Base-by-base conservation (phyloP, 2,888 invertebrate species). In the Marasmarcha lunaedactyla region DNA sequence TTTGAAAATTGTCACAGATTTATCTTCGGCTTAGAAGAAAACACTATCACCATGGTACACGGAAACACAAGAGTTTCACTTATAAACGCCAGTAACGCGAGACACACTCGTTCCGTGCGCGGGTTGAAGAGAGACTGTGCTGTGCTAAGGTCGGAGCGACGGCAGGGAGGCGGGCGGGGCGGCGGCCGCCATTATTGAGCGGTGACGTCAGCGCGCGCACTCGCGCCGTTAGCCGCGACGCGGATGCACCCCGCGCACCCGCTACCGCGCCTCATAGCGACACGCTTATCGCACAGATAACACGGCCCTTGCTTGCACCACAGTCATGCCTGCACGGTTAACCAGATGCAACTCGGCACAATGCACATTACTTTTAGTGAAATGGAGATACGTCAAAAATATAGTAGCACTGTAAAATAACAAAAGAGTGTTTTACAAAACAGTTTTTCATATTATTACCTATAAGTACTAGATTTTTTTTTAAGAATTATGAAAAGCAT, bases 131-230 rank as follows among this genome's bases (percentile, higher is more conserved):
- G 59, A 76, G 74, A 79, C 79, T 79, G 74, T 72, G 52, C 52
- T 43, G 46, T 47, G 41, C 44, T 41, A 43, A 46, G 54, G 56
- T 51, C 53, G 51, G 55, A 46, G 59, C 33, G 41, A 40, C 3
- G 37, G 39, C 35, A 39, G 54, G 59, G 54, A 57, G 59, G 61
- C 57, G 59, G 57, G 52, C 60, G 63, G 62, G 57, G 70, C 57
- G 55, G 58, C 57, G 63, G 72, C 73, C 59, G 72, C 77, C 76
- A 78, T 77, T 81, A 83, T 83, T 79, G 83, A 83, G 71, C 81
- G 81, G 78, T 83, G 83, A 83, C 83, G 83, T 83, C 83, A 83
- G 83, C 81, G 83, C 79, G 81, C 81, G 81, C 81, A 79, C 67
- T 72, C 34, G 34, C 34, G 34, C 34, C 34, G 34, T 34, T 34